Evolutionary conservation across 2,888 invertebrate genomes (phyloP), one percentile per base, ranked within the genome.

Genomic region (Drosophila algonquin): DNA sequence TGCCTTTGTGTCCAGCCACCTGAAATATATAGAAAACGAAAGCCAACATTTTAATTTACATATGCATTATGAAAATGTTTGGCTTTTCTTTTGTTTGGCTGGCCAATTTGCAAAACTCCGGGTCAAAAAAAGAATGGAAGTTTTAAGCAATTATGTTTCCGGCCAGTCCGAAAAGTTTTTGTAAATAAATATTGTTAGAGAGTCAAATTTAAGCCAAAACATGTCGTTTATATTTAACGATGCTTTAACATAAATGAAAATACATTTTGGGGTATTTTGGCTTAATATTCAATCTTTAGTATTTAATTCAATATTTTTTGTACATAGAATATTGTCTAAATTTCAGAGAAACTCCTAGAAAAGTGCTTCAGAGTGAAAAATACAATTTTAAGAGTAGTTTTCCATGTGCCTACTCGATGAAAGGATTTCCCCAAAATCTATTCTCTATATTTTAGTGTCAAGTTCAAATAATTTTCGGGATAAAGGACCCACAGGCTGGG

Each of bases 1-100:
- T 63, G 64, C 67, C 65, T 71, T 68, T 63, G 62, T 54, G 47
- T 16, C 63, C 63, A 74, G 73, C 82, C 61, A 73, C 73, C 73
- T 73, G 73, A 60, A 70, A 70, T 79, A 60, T 27, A 63, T 21
- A 27, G 48, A 55, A 59, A 50, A 51, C 50, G 53, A 62, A 76
- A 59, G 53, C 70, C 52, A 51, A 18, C 64, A 65, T 35, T 64
- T 64, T 71, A 67, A 60, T 68, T 77, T 63, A 45, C 54, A 58
- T 61, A 57, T 55, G 56, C 48, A 59, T 58, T 59, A 64, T 60
- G 48, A 47, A 51, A 55, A 54, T 47, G 35, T 58, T 53, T 63
- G 52, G 30, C 32, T 51, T 60, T 60, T 51, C 56, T 47, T 68
- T 48, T 50, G 51, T 59, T 55, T 60, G 27, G 46, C 51, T 45